Conservation (phyloP, 2,113 vertebrate species). For the Scytalopus superciliaris region DNA sequence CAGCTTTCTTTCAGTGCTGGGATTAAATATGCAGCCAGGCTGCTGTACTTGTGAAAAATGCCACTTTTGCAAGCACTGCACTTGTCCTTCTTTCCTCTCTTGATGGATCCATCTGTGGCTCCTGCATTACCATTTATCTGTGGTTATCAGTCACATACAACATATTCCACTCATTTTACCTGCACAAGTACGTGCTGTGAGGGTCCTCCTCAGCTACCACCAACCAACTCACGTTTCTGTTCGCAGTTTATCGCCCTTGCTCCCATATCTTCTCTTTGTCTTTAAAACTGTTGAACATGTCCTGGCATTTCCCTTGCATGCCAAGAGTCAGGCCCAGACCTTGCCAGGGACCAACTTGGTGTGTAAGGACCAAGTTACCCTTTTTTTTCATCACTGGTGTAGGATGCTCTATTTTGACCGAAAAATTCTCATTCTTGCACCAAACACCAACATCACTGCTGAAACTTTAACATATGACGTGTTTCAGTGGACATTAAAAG, state of each 20-base stretch:
- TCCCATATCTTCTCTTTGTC: neutral
- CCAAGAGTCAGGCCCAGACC: neutral
- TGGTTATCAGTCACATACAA: neutral
- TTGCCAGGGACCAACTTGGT: rapidly evolving
- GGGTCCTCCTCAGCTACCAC: neutral
- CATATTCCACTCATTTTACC: neutral
- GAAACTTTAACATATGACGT: neutral
- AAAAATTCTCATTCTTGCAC: neutral
- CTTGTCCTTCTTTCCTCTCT: neutral
- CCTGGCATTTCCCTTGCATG: neutral
- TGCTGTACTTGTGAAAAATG: neutral
- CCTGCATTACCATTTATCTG: neutral
- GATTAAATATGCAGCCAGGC: neutral
- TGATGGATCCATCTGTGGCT: neutral
- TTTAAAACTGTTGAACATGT: neutral
- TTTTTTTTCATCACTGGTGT: neutral
- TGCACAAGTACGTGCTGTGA: rapidly evolving
- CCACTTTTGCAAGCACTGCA: neutral
- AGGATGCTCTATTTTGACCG: neutral
- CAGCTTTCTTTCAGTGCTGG: neutral
- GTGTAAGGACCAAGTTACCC: neutral
- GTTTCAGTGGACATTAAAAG: neutral
- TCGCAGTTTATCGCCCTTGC: neutral
- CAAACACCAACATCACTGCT: neutral
- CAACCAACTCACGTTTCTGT: neutral